phyloP scores from a whole-genome alignment of 2,113 vertebrate species.

The Python bivittatus region DNA sequence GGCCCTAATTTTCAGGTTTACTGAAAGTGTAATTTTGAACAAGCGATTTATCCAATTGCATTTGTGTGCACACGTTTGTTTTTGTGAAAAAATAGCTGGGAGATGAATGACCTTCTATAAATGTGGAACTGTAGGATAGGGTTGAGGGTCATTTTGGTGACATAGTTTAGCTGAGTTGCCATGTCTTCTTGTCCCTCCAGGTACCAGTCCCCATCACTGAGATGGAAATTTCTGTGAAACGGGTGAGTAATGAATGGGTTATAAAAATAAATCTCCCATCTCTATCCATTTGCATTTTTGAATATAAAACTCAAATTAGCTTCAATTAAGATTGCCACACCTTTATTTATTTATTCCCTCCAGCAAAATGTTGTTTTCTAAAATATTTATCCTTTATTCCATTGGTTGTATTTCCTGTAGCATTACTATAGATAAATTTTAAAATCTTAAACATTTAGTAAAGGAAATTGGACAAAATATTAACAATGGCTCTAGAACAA shows the following conservation, averaged over 20 bases:
- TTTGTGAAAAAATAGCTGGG: not conserved
- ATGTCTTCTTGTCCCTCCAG: slow-evolving; percentile 65
- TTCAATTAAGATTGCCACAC: not conserved
- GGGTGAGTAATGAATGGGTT: slow-evolving; percentile 72
- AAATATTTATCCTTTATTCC: not conserved
- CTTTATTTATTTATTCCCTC: not conserved
- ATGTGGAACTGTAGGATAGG: not conserved
- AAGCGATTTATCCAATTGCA: not conserved
- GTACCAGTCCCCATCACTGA: slow-evolving; percentile 84
- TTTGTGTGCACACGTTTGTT: not conserved
- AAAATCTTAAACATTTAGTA: not conserved
- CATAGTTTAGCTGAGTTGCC: not conserved
- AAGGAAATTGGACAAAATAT: not conserved
- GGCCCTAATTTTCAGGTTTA: not conserved
- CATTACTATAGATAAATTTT: not conserved
- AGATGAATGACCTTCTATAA: not conserved
- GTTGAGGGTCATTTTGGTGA: not conserved
- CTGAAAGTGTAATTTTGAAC: not conserved
- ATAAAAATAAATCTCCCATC: not conserved
- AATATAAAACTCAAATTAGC: not conserved
- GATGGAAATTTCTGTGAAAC: slow-evolving; percentile 94
- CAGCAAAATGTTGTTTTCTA: not conserved
- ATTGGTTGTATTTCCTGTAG: not conserved
- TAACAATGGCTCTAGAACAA: not conserved
- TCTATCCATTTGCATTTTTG: not conserved